A percentile compares a stretch with the other conserved stretches of the same genome.
Conservation (phyloP, 2,113 vertebrate genomes). For the Donacobius atricapilla region DNA sequence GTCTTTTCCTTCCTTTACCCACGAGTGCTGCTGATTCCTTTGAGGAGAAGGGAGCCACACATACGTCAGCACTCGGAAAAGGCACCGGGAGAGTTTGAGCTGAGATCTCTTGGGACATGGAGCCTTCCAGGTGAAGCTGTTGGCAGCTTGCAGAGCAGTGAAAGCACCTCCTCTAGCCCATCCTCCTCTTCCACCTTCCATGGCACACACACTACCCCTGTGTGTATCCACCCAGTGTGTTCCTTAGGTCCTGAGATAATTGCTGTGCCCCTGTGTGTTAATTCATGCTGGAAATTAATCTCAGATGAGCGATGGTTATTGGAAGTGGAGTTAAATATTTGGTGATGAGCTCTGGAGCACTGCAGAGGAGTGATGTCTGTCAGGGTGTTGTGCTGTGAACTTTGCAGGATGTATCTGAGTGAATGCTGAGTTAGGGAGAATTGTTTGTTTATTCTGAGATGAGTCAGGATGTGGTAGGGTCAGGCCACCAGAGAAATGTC, state of each 20-base stretch:
- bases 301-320: not conserved
- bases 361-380: not conserved
- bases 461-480: not conserved
- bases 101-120: rapidly evolving
- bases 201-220: rapidly evolving
- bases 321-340: not conserved
- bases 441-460: not conserved
- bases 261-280: not conserved
- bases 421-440: not conserved
- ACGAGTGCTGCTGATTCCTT: not conserved
- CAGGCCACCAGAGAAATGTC: not conserved
- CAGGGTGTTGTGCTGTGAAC: not conserved
- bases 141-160: not conserved
- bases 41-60: not conserved
- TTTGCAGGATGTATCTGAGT: not conserved
- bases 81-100: not conserved
- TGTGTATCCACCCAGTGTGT: rapidly evolving
- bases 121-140: not conserved
- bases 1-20: not conserved
- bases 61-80: rapidly evolving
- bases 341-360: not conserved
- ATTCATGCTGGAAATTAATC: not conserved
- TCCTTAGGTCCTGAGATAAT: not conserved
- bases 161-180: not conserved
- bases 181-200: not conserved